Percentiles rank a stretch among this genome's conserved stretches.
These are phyloP conservation scores for Panthera leo DNA, from an alignment of 2,113 vertebrate genomes.

Conservation along the genomic window DNA sequence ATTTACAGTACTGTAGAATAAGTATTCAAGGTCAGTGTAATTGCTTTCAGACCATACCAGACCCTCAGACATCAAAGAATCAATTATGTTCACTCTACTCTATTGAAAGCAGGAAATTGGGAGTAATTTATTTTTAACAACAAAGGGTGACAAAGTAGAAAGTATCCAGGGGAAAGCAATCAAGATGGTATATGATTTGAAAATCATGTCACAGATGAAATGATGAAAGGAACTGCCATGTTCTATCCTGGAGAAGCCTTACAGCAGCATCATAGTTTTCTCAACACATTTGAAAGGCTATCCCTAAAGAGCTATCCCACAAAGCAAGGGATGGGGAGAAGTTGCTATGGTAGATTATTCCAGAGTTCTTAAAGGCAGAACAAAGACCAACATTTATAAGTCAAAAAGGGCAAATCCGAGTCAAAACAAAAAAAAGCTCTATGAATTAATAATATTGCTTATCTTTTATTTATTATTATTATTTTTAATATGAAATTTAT, in stretches of 20 bases:
- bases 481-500: too few species aligned
- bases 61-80: constrained; percentile 71
- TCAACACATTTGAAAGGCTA: constrained; percentile 5
- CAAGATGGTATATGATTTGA: constrained; percentile 51
- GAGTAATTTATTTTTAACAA: constrained; percentile 79
- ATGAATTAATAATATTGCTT: constrained; percentile 10
- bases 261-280: neutral
- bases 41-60: constrained; percentile 63
- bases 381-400: constrained; percentile 7
- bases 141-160: constrained; percentile 72
- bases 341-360: neutral
- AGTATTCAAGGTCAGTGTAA: constrained; percentile 69
- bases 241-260: neutral
- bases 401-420: neutral
- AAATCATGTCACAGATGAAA: constrained; percentile 67
- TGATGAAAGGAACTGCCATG: constrained; percentile 25
- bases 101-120: constrained; percentile 71
- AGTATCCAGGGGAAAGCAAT: constrained; percentile 63
- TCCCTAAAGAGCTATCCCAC: neutral
- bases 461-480: neutral
- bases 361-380: constrained; percentile 36
- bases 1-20: constrained; percentile 55
- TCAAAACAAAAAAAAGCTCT: neutral
- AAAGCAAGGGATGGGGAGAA: neutral
- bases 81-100: constrained; percentile 72